Evolutionary conservation across 1,140 invertebrate genomes (phyloP), one percentile per base, ranked within the genome.

Genomic region (Drosophila ogumai): DNA sequence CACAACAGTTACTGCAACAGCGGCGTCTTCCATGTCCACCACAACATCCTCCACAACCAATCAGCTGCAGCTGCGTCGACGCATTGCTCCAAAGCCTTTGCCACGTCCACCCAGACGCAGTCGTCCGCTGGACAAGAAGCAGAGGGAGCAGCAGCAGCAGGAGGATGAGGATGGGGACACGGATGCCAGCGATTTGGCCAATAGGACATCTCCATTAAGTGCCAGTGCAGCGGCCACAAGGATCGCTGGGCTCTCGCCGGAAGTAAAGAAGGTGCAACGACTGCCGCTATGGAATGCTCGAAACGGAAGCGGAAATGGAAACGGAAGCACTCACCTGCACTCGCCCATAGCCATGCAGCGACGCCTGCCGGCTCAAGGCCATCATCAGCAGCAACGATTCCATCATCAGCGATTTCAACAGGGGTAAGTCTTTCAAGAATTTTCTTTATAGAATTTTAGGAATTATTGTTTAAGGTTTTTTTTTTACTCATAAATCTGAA

Each of bases 111-210:
- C 79, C 52, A 65, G 79, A n/a, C 82, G 84, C 56, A 68, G 28
- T 40, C 78, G 65, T 15, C 46, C 82, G 25, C 7, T 58, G 43
- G 65, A 25, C 1, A 41, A 38, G 36, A 54, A 38, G 60, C 17
- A 36, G 31, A 19, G 43, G 56, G 17, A 50, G 61, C 10, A 32
- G 43, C 38, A 36, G 10, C 40, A 50, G 19, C 13, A 22, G 9
- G 50, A 65, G 9, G 50, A 65, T 3, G 44, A 81, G n/a, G 50
- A 50, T 6, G 77, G 64, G 7, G 84, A 88, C 31, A 88, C 84
- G 43, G 84, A 88, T 81, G 77, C 80, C 54, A 88, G 84, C n/a
- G 84, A 88, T 43, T 61, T 88, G 73, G 85, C 84, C 64, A 88
- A 88, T 32, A 78, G 80, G 76, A 90, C 84, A 36, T 81, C 85